These are phyloP conservation scores for Spilarctia lutea DNA, from an alignment of 2,888 invertebrate species.

Conservation along the genomic window DNA sequence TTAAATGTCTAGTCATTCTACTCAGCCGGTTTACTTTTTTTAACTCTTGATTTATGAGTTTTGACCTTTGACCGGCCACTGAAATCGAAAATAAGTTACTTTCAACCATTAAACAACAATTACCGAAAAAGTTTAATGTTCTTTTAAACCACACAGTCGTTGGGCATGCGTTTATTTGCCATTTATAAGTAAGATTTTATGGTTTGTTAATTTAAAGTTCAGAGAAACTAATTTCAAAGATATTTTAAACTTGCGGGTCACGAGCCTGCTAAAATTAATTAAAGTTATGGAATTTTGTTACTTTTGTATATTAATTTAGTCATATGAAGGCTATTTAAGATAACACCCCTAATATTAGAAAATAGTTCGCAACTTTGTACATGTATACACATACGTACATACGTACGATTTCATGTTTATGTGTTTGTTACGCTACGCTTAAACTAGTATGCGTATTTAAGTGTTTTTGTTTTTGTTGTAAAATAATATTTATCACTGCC, in stretches of 20 bases:
- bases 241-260: neutral
- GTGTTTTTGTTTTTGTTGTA: too few relatives aligned
- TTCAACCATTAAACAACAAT: slow-evolving; percentile 5
- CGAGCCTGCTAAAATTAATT: neutral
- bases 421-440: neutral
- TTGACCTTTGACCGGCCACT: neutral
- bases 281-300: neutral
- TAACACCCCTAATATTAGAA: too few relatives aligned
- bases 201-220: neutral
- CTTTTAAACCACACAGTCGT: neutral
- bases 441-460: too few relatives aligned
- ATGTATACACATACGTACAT: too few relatives aligned
- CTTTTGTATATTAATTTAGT: neutral
- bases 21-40: too few relatives aligned
- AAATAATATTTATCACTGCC: too few relatives aligned
- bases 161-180: neutral
- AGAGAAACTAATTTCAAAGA: neutral
- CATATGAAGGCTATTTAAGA: neutral
- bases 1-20: neutral
- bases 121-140: neutral
- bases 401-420: neutral
- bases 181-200: neutral
- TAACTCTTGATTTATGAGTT: neutral
- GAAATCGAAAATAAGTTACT: neutral
- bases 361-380: neutral